Percentiles rank a stretch among this genome's conserved stretches.
phyloP scores from a whole-genome alignment of 2,113 vertebrate species.

The Triplophysa tibetana region DNA sequence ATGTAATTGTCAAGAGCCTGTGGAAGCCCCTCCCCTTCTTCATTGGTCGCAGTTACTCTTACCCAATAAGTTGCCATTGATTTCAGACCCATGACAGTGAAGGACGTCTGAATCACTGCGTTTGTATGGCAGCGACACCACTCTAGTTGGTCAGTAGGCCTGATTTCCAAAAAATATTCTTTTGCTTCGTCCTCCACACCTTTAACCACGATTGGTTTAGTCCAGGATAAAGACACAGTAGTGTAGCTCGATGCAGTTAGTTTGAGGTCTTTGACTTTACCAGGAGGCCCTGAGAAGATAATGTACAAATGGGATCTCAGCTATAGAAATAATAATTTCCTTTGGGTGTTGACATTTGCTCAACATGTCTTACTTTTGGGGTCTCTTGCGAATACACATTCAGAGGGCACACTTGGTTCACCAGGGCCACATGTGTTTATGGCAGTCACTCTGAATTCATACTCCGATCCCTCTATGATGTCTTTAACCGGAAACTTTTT shows the following conservation, averaged over 20 bases:
- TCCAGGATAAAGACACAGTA: conserved; percentile 83
- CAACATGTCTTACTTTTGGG: conserved; percentile 76
- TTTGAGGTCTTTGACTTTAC: conserved; percentile 79
- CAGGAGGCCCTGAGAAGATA: conserved; percentile 77
- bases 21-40: conserved; percentile 78
- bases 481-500: conserved; percentile 75
- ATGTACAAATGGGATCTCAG: too few species aligned
- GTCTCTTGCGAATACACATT: conserved; percentile 74
- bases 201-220: conserved; percentile 69
- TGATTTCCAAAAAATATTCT: conserved; percentile 85
- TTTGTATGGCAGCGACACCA: conserved; percentile 81
- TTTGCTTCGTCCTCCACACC: conserved; percentile 71
- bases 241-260: conserved; percentile 76
- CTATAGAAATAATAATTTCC: too few species aligned
- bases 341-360: neutral
- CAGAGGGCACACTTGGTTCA: conserved; percentile 78
- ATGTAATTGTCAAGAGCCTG: conserved; percentile 70
- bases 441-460: conserved; percentile 86
- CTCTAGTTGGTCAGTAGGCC: conserved; percentile 66
- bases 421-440: conserved; percentile 82
- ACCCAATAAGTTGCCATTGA: conserved; percentile 76
- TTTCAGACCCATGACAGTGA: conserved; percentile 79
- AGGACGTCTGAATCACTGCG: conserved; percentile 70
- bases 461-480: conserved; percentile 80
- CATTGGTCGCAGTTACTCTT: conserved; percentile 79